A percentile compares a stretch with the other conserved stretches of the same genome.
phyloP scores from a whole-genome alignment of 2,888 invertebrate genomes.

The Hymenopus coronatus region DNA sequence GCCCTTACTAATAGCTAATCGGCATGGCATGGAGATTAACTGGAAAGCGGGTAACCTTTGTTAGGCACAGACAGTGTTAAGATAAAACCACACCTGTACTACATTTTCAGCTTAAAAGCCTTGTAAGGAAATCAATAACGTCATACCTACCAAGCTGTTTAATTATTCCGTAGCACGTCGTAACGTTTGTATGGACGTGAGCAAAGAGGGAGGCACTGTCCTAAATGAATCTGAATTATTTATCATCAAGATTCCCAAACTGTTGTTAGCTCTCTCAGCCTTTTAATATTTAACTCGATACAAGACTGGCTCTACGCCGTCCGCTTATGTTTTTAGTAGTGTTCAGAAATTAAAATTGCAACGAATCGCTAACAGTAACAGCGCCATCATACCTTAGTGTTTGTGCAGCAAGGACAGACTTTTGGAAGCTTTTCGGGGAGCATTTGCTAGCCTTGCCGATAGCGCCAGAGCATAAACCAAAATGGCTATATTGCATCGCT shows the following conservation, averaged over 20 bases:
- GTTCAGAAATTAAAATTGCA: background rate
- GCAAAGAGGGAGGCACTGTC: background rate
- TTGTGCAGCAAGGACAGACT: too few relatives aligned
- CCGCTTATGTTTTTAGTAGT: background rate
- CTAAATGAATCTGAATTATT: background rate
- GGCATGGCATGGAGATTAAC: too few relatives aligned
- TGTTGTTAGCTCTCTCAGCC: background rate
- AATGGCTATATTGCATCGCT: too few relatives aligned
- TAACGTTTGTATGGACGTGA: background rate
- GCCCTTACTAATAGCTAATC: too few relatives aligned
- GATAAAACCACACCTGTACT: background rate
- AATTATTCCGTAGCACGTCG: background rate
- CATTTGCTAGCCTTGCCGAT: too few relatives aligned
- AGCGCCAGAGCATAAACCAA: too few relatives aligned
- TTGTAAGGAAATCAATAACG: background rate
- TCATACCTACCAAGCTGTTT: background rate
- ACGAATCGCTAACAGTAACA: background rate
- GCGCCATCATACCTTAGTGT: background rate
- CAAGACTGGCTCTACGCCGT: background rate
- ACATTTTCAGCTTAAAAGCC: background rate
- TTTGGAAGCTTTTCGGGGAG: too few relatives aligned
- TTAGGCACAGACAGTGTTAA: background rate
- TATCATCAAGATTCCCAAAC: background rate
- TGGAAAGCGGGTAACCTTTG: too few relatives aligned
- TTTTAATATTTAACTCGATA: background rate